Evolutionary conservation across 1,140 invertebrate species (phyloP), one percentile per base, ranked within the genome.

Genomic region (Eurosta solidaginis): DNA sequence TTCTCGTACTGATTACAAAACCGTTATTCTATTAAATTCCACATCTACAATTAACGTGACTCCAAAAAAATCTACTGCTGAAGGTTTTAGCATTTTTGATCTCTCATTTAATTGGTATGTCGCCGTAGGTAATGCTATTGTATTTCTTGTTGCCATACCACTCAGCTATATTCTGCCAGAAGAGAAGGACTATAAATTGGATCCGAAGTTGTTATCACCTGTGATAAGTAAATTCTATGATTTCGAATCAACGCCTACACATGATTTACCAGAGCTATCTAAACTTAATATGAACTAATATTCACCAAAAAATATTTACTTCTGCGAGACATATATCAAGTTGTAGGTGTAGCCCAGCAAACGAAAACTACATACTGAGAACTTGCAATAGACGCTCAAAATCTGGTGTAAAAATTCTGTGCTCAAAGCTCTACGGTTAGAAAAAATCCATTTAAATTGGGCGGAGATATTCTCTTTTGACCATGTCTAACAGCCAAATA

Each of bases 31-130:
- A 5, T 29, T 14, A 6, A 54, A 29, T 73, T 40, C 33, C 20
- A 73, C 63, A 20, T 73, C 63, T 42, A 20, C 63, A 40, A 4
- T 22, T 40, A 14, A 9, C 27, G 9, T n/a, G 4, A 1, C 54
- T 4, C 29, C n/a, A 9, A 52, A 14, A 10, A n/a, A 36, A 29
- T 29, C 27, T 27, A 14, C 10, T 9, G 29, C 33, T 7, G 49
- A 52, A 42, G 74, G 54, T 0, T 90, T 91, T 74, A 88, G 88
- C 40, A 82, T 92, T 2, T 90, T 91, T 29, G 87, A 89, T 81
- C 81, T 92, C 54, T 92, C 91, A 0, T 92, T 92, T 79, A 88
- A 91, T 79, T 92, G 91, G 88, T 92, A 92, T 68, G 88, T 90
- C 0, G 88, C 90, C 36, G 84, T 93, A 5, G 93, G 92, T 14